These are phyloP conservation scores for Meloidogyne floridensis DNA, from an alignment of 1,140 invertebrate species.

Conservation along the genomic window DNA sequence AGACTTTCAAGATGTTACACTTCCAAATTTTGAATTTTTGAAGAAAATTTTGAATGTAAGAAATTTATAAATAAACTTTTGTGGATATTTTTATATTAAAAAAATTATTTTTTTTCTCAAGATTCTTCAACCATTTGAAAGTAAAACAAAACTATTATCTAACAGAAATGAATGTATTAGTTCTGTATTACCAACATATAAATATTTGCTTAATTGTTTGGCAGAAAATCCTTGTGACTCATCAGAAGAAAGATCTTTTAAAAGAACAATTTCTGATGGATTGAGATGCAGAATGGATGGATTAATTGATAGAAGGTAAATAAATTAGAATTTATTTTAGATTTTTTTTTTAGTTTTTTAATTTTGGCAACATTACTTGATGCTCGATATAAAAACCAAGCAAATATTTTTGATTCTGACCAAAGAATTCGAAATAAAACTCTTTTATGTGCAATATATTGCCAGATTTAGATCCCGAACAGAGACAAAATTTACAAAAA, in stretches of 20 bases:
- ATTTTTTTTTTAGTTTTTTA: not conserved
- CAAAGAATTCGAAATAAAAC: not conserved
- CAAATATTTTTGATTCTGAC: not conserved
- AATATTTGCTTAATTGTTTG: not conserved
- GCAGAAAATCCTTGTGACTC: constrained; percentile 8
- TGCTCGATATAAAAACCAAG: not conserved
- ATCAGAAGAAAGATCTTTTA: not conserved
- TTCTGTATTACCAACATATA: constrained; percentile 7
- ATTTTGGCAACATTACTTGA: not conserved
- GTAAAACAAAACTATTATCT: not conserved
- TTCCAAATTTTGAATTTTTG: constrained; percentile 2
- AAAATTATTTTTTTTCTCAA: not conserved
- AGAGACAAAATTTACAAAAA: not conserved
- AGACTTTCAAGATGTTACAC: not conserved
- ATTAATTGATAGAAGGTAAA: not conserved
- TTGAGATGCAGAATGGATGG: not conserved
- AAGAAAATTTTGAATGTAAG: constrained; percentile 7
- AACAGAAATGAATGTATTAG: not conserved
- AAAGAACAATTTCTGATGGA: not conserved
- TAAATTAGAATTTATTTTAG: not conserved
- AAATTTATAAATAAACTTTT: not conserved
- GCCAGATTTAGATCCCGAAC: not conserved
- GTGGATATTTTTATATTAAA: not conserved
- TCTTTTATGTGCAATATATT: not conserved
- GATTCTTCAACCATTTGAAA: constrained; percentile 3